Base-by-base conservation (phyloP, 2,113 vertebrate genomes). In the Lucifuga dentata region DNA sequence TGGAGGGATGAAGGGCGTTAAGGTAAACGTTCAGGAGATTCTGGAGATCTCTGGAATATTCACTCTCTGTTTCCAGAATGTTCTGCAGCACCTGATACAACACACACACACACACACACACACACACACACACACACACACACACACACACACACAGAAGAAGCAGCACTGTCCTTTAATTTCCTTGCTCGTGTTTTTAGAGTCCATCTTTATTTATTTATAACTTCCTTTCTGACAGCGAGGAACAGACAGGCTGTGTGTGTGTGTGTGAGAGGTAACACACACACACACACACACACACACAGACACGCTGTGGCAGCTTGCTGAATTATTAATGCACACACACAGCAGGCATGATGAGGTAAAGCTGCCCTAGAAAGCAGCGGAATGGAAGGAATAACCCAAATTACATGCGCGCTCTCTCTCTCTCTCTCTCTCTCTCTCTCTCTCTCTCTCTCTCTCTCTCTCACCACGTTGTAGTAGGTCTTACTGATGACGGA, bases 51-150 rank as follows among this genome's bases (percentile, higher is more conserved):
- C 96, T 95, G 16, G 94, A 94, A 84, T 96, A 99, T 64, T 98
- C 97, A 5, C 89, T 95, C 90, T 99, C 98, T 68, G 96, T 95
- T 87, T 99, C 97, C 81, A 99, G 81, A 87, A 99, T 99, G 89
- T 99, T 99, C 92, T 98, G 96, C 48, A 98, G 93, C 84, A 99
- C 98, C 97, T 99, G 85, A 8, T 80, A 35, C 20, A 70, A 70
- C 3, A 5, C 8, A 19, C 26, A 40, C 1, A 33, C 64, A 19
- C 49, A 41, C 3, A 41, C 48, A 40, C 24, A 72, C 17, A 56
- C 36, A 52, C 49, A 62, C 56, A 39, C 38, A 64, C 39, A 66
- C 60, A 55, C 15, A 35, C n/a, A 63, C 17, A 56, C 29, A 53
- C 26, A 29, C 26, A 29, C 26, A 29, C 26, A 29, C 26, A 29